Percentiles rank a stretch among this genome's conserved stretches.
phyloP scores from a whole-genome alignment of 2,113 vertebrate species.

The Syngnathus scovelli region DNA sequence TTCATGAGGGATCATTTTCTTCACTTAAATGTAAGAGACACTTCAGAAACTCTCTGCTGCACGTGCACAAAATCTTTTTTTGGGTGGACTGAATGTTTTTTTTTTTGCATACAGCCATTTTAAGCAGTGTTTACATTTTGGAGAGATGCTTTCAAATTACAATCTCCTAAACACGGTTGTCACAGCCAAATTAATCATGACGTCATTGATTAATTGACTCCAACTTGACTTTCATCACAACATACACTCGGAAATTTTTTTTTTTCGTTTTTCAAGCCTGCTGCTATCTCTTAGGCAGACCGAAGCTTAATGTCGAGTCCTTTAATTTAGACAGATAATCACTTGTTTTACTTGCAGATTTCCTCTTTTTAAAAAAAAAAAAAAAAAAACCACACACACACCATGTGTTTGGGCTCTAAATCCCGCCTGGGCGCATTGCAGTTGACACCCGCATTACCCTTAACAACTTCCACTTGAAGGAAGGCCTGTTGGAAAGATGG shows the following conservation, averaged over 20 bases:
- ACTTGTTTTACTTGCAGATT: constrained; percentile 4
- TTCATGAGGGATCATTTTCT: not conserved
- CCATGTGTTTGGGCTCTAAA: not conserved
- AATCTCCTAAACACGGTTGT: not conserved
- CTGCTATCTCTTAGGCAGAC: not conserved
- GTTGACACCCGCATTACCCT: not conserved
- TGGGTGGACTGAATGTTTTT: too few species aligned
- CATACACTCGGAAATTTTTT: too few species aligned
- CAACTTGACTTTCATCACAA: not conserved
- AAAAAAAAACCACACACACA: too few species aligned
- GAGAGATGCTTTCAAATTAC: not conserved
- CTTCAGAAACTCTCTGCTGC: too few species aligned
- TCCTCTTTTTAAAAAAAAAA: not conserved
- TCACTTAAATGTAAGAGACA: too few species aligned
- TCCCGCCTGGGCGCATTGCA: not conserved
- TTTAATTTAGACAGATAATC: not conserved
- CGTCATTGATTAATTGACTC: too few species aligned
- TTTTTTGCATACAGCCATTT: too few species aligned
- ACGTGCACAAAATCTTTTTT: too few species aligned
- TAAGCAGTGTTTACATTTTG: not conserved
- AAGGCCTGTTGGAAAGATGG: constrained; percentile 1
- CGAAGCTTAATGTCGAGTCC: not conserved
- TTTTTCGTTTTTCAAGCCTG: not conserved
- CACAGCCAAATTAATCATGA: not conserved
- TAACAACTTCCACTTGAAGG: constrained; percentile 12